phyloP scores from a whole-genome alignment of 2,888 invertebrate genomes.

The Megastigmus dorsalis region DNA sequence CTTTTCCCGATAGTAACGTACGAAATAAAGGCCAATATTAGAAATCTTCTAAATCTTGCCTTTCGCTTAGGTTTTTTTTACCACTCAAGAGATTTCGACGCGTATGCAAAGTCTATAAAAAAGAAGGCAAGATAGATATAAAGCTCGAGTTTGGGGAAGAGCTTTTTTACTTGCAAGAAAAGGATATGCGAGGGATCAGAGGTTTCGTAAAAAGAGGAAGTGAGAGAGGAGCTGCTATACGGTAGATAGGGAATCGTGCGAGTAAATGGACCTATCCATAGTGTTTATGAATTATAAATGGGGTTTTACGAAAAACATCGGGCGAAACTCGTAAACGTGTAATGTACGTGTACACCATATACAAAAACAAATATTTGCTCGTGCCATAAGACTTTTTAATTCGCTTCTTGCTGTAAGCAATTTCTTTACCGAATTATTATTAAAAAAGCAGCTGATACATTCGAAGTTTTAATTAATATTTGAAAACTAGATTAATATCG shows the following conservation, averaged over 20 bases:
- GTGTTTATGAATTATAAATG: slow-evolving; percentile 44
- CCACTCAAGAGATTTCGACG: no score
- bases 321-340: slow-evolving; percentile 28
- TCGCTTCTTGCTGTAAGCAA: slow-evolving; percentile 19
- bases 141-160: neutral
- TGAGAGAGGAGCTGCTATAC: no score
- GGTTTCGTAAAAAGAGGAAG: neutral
- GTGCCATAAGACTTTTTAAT: no score
- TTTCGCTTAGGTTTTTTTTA: no score
- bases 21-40: slow-evolving; percentile 41
- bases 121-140: no score
- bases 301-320: slow-evolving; percentile 1
- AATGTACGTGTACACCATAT: slow-evolving; percentile 1
- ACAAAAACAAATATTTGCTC: no score
- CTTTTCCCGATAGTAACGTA: neutral
- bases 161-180: neutral
- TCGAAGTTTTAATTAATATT: no score
- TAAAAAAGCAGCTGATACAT: no score
- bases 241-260: neutral
- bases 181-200: neutral
- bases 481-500: no score
- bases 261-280: slow-evolving; percentile 28
- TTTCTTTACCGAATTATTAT: no score
- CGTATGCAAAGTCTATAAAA: no score
- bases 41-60: slow-evolving; percentile 25